Evolutionary conservation across 2,797 vertebrate species (phyloP).

Genomic region (Helicolenus hilgendorfi): DNA sequence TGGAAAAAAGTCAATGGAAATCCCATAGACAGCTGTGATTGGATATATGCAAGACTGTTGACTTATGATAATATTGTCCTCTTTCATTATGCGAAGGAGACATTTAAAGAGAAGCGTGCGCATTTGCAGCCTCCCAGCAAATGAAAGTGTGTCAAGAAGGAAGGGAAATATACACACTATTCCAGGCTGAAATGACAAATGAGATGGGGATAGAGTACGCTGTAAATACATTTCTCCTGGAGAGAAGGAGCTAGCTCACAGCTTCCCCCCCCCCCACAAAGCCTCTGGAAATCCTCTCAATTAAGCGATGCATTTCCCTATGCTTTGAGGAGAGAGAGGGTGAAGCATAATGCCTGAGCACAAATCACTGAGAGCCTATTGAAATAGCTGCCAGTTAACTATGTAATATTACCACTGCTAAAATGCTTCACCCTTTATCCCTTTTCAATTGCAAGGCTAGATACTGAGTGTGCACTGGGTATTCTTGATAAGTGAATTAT

Average conservation of each 20-base stretch:
- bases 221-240: slow-evolving; percentile 80
- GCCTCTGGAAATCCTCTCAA: slow-evolving; percentile 80
- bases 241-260: slow-evolving; percentile 50
- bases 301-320: slow-evolving; percentile 72
- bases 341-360: slow-evolving; percentile 70
- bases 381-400: slow-evolving; percentile 78
- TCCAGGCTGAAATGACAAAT: slow-evolving; percentile 78
- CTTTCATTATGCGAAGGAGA: slow-evolving; percentile 67
- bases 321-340: slow-evolving; percentile 55
- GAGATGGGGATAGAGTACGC: slow-evolving; percentile 54
- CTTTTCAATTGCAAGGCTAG: slow-evolving; percentile 69
- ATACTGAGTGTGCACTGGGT: slow-evolving; percentile 61
- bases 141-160: slow-evolving; percentile 73
- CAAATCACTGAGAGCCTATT: slow-evolving; percentile 78
- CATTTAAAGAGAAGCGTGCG: slow-evolving; percentile 67
- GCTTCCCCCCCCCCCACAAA: slow-evolving; percentile 49
- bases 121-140: slow-evolving; percentile 68
- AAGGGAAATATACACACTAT: slow-evolving; percentile 74
- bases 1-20: not conserved
- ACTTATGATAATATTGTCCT: slow-evolving; percentile 76
- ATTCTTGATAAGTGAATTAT: slow-evolving; percentile 77
- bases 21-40: slow-evolving; percentile 28
- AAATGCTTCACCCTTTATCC: slow-evolving; percentile 71
- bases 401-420: slow-evolving; percentile 70
- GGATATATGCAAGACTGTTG: slow-evolving; percentile 57